Conservation (phyloP, 2,113 vertebrate species). For the Strix uralensis region DNA sequence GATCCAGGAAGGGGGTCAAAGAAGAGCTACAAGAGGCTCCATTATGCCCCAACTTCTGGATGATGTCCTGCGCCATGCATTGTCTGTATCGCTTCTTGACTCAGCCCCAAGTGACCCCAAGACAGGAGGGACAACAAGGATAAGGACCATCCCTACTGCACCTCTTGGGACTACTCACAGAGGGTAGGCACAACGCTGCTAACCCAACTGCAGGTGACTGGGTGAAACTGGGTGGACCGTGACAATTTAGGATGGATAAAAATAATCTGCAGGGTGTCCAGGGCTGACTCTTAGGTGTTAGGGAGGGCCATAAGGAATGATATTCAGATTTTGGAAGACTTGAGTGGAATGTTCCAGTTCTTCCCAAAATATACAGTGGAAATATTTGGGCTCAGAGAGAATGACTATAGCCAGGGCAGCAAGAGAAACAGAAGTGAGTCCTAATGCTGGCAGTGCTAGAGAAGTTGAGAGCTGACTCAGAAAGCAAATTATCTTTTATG, state of each 20-base stretch:
- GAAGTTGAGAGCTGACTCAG: slow-evolving; percentile 30
- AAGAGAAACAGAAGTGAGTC: background rate
- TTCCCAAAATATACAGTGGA: slow-evolving; percentile 57
- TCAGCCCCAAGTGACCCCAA: background rate
- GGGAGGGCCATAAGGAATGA: background rate
- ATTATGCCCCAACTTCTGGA: background rate
- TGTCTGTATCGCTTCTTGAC: background rate
- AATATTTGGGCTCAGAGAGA: background rate
- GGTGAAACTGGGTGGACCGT: background rate
- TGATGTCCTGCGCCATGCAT: background rate
- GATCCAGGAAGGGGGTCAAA: background rate
- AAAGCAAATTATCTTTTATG: background rate
- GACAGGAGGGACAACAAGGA: background rate
- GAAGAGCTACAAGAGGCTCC: background rate
- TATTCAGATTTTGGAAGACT: slow-evolving; percentile 9
- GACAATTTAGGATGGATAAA: background rate
- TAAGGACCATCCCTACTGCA: background rate
- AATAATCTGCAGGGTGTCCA: background rate
- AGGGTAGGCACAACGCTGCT: background rate
- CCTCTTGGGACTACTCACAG: background rate
- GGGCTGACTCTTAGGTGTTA: slow-evolving; percentile 5
- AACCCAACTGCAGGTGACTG: background rate
- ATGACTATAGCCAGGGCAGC: background rate
- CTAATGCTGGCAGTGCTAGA: background rate
- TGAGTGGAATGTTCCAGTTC: slow-evolving; percentile 23